Base-by-base conservation (phyloP, 1,140 invertebrate genomes). In the Bombus breviceps region DNA sequence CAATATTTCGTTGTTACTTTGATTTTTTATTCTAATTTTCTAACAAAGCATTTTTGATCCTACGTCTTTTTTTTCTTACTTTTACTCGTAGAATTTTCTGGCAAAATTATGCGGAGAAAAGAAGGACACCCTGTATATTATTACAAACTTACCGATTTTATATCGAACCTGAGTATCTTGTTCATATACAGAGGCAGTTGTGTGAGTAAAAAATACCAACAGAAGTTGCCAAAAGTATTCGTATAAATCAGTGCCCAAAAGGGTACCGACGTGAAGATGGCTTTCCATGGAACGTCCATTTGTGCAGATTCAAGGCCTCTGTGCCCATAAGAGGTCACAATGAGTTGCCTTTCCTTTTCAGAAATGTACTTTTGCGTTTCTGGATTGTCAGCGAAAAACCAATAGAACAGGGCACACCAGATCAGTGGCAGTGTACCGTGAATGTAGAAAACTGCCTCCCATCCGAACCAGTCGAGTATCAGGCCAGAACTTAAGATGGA, bases 161-260 rank as follows among this genome's bases (percentile, higher is more conserved):
- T 97, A 89, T 98, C 96, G 91, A 98, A 99, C 93, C 98, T 96
- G 6, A 99, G 96, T 47, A 99, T 97, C 91, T 97, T 97, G 90
- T 98, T 98, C 97, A 99, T 98, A 93, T 99, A 99, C 86, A 97
- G 97, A 0, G 99, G 99, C 64, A 99, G 95, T 91, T 98, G 97
- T 12, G 98, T 99, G 43, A 99, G 96, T 91, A 99, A 96, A 95
- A 98, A 99, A 93, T 99, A 99, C 97, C 98, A 99, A 71, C 97
- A 97, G 96, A 98, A 99, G 94, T 99, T 99, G 88, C 97, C 98
- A 83, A 98, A 97, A 39, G 97, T 96, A 88, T 97, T 97, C 0
- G 97, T 96, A 10, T 97, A 95, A 53, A 98, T 92, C 84, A 98
- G 96, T 1, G 97, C 97, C 93, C 96, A 96, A 92, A 98, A 97